Conservation (phyloP, 2,888 invertebrate genomes). For the Oligia latruncula region DNA sequence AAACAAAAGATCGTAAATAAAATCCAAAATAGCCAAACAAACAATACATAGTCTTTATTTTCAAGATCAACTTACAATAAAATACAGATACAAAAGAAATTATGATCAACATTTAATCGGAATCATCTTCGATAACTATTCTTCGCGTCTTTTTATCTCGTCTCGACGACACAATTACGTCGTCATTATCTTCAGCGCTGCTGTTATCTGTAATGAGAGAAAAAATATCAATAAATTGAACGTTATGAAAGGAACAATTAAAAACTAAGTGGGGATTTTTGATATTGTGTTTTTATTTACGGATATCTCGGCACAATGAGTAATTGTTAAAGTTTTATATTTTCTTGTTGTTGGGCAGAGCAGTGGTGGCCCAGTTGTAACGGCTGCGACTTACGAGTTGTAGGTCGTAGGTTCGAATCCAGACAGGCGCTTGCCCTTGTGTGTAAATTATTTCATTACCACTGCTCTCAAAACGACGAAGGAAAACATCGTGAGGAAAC, state of each 20-base stretch:
- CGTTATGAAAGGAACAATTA: conserved; percentile 32
- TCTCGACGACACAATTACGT: conserved; percentile 76
- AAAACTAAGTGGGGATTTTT: conserved; percentile 15
- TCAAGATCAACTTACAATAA: conserved; percentile 55
- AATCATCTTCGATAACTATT: conserved; percentile 84
- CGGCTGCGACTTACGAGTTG: background rate
- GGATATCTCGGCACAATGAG: background rate
- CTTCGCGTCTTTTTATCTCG: conserved; percentile 79
- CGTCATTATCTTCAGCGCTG: conserved; percentile 77
- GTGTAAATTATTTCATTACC: too few relatives aligned
- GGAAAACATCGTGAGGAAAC: too few relatives aligned
- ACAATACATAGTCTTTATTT: conserved; percentile 47
- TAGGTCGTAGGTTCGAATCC: background rate
- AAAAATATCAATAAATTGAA: conserved; percentile 31
- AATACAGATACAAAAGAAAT: conserved; percentile 39
- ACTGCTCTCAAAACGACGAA: too few relatives aligned
- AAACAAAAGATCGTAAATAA: conserved; percentile 2
- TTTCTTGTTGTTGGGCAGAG: background rate
- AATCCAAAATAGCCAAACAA: conserved; percentile 15
- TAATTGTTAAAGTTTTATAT: background rate
- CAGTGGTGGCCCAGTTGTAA: background rate
- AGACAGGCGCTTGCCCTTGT: too few relatives aligned
- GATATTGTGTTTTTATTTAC: background rate
- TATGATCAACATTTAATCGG: conserved; percentile 74
- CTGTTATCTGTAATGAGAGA: conserved; percentile 75